These are phyloP conservation scores for Phrixothrix hirtus DNA, from an alignment of 2,888 invertebrate species.

Conservation along the genomic window DNA sequence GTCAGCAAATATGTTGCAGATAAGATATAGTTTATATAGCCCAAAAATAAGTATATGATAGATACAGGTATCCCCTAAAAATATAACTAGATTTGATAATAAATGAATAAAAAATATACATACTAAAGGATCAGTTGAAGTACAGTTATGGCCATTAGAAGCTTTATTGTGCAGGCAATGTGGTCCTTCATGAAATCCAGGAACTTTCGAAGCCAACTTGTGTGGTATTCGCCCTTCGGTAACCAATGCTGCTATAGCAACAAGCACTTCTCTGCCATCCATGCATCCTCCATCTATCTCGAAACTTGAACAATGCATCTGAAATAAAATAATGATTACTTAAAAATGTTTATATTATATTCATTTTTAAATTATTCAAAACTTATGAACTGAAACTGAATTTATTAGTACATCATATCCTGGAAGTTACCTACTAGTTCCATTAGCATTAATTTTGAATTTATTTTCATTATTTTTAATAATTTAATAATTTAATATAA, in stretches of 20 bases:
- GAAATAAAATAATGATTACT: conserved; percentile 28
- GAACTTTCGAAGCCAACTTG: conserved; percentile 50
- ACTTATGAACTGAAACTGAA: too few species aligned
- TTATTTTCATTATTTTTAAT: background rate
- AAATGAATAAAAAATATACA: too few species aligned
- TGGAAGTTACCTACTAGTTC: background rate
- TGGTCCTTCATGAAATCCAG: conserved; percentile 71
- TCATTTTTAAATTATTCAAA: too few species aligned
- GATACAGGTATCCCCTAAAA: too few species aligned
- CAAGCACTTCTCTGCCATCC: conserved; percentile 50
- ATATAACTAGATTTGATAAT: too few species aligned
- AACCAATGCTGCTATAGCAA: conserved; percentile 53
- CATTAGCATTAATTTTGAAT: background rate
- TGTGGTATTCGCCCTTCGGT: conserved; percentile 54
- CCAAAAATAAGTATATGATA: too few species aligned
- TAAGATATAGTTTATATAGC: too few species aligned
- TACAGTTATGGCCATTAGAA: conserved; percentile 58
- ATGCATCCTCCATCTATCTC: conserved; percentile 40
- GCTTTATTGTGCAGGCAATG: conserved; percentile 62
- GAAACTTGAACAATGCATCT: conserved; percentile 56
- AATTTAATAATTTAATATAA: background rate
- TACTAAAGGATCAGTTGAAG: conserved; percentile 60
- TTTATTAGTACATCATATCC: background rate
- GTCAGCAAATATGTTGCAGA: too few species aligned
- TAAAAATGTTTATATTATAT: too few species aligned